A percentile compares a stretch with the other conserved stretches of the same genome.
phyloP scores from a whole-genome alignment of 2,797 vertebrate genomes.

The Myotis daubentonii region DNA sequence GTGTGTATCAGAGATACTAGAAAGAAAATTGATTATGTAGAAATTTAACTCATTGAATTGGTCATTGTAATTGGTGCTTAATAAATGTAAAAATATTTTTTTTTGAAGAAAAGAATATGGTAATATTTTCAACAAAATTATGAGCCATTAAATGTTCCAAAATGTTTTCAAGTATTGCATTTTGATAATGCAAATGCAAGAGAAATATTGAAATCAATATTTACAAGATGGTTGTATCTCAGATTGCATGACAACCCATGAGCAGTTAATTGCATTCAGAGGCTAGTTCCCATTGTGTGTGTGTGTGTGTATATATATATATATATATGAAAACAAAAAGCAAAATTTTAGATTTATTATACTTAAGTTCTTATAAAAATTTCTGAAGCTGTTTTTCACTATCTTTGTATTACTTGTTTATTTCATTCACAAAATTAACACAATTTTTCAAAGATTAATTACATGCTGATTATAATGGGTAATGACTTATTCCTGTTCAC shows the following conservation, averaged over 20 bases:
- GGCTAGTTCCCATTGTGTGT: background rate
- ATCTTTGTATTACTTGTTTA: background rate
- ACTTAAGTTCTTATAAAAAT: background rate
- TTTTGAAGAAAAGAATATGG: background rate
- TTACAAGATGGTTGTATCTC: background rate
- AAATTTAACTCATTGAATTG: background rate
- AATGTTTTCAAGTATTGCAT: background rate
- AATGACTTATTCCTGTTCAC: background rate
- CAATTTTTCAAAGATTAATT: background rate
- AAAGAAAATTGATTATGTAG: background rate
- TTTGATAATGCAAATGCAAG: background rate
- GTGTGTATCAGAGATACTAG: background rate
- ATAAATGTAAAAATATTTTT: conserved; percentile 14
- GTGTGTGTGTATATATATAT: background rate
- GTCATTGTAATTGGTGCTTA: background rate
- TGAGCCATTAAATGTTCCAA: background rate
- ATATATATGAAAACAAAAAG: background rate
- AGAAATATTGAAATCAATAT: background rate
- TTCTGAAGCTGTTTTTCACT: background rate
- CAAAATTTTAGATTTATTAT: background rate
- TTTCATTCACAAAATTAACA: conserved; percentile 18
- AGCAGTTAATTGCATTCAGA: background rate
- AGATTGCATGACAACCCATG: background rate
- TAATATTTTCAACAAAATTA: background rate
- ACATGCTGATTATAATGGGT: background rate